Conservation (phyloP, 23 tunicate species). For the Ciona savignyi region DNA sequence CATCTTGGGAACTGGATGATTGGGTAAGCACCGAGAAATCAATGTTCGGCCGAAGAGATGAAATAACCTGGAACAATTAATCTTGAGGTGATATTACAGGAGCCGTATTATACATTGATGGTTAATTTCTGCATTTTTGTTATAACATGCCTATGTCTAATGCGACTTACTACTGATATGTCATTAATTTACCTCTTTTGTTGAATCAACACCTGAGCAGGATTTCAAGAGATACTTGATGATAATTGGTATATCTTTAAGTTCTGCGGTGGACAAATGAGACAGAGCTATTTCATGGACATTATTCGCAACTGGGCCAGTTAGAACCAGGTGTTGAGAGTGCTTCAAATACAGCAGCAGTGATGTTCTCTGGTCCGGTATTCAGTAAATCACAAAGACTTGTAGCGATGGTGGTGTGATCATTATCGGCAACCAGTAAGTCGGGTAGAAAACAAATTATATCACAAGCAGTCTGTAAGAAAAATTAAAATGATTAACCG, state of each 20-base stretch:
- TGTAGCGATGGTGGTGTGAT: constrained; percentile 30
- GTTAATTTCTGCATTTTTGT: too few species aligned
- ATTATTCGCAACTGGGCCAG: constrained; percentile 9
- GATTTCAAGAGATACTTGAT: constrained; percentile 64
- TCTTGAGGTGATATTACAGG: too few species aligned
- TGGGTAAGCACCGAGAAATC: constrained; percentile 30
- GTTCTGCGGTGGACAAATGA: constrained; percentile 19
- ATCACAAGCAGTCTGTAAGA: constrained; percentile 44
- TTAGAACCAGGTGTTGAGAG: constrained; percentile 37
- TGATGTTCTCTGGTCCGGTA: constrained; percentile 30
- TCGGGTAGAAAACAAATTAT: constrained; percentile 49
- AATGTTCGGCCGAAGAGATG: constrained; percentile 22
- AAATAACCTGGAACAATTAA: constrained; percentile 27
- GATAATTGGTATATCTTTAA: constrained; percentile 41
- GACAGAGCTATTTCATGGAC: constrained; percentile 39
- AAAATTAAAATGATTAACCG: neutral
- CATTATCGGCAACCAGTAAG: constrained; percentile 35
- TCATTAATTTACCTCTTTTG: constrained; percentile 50
- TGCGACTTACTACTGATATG: too few species aligned
- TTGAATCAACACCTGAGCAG: constrained; percentile 26
- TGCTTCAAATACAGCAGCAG: constrained; percentile 66
- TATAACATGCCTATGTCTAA: too few species aligned
- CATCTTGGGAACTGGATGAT: constrained; percentile 2
- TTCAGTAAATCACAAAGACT: constrained; percentile 38
- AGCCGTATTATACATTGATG: too few species aligned